A percentile compares a stretch with the other conserved stretches of the same genome.
These are phyloP conservation scores for Pollimyrus isidori DNA, from an alignment of 2,113 vertebrate genomes.

Conservation along the genomic window DNA sequence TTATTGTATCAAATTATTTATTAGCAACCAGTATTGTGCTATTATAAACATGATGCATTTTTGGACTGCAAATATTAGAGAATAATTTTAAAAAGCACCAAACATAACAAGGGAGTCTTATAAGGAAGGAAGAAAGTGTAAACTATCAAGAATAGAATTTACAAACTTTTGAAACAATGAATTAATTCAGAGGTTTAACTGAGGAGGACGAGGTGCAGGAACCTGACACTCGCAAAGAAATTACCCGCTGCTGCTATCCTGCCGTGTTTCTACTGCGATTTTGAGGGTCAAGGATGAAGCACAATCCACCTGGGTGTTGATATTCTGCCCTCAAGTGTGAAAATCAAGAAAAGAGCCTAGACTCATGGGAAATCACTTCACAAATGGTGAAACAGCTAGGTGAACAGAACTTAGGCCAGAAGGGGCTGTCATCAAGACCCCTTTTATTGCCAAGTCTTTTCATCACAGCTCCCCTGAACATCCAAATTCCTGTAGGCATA, in stretches of 20 bases:
- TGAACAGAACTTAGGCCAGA: neutral
- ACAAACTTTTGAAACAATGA: neutral
- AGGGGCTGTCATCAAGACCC: neutral
- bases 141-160: neutral
- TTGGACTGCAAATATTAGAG: neutral
- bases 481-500: neutral
- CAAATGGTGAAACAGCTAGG: neutral
- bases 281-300: constrained; percentile 7
- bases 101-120: neutral
- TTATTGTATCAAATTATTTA: neutral
- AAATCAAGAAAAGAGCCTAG: neutral
- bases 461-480: neutral
- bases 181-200: neutral
- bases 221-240: neutral
- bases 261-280: neutral
- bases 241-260: neutral
- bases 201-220: neutral
- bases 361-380: constrained; percentile 1
- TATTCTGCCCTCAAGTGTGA: neutral
- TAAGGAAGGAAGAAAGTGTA: neutral
- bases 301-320: neutral
- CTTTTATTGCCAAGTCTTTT: neutral
- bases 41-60: neutral
- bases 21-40: neutral
- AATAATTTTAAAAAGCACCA: neutral